These are phyloP conservation scores for Entomobrya proxima DNA, from an alignment of 2,888 invertebrate species.

Conservation along the genomic window DNA sequence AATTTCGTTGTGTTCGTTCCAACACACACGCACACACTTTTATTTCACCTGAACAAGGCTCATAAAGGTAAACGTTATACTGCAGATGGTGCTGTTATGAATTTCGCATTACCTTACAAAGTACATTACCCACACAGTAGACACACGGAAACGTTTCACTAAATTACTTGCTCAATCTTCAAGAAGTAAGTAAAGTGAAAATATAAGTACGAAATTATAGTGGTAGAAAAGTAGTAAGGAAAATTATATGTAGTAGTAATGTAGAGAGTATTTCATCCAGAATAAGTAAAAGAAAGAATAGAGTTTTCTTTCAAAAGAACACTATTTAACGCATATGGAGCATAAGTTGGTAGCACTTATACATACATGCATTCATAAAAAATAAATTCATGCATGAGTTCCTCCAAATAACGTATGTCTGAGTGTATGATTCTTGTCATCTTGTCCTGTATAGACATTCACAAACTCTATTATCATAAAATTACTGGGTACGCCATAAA, in stretches of 20 bases:
- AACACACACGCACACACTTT: neutral
- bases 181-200: constrained; percentile 22
- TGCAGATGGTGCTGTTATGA: constrained; percentile 11
- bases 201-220: neutral
- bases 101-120: constrained; percentile 47
- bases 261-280: constrained; percentile 9
- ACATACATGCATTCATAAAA: neutral
- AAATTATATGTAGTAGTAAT: neutral
- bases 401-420: neutral
- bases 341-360: neutral
- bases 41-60: constrained; percentile 2
- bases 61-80: constrained; percentile 3
- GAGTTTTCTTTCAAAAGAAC: neutral
- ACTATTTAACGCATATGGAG: neutral
- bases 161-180: constrained; percentile 35
- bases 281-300: neutral
- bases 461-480: neutral
- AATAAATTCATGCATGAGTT: constrained; percentile 12
- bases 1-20: neutral
- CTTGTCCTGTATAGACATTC: neutral
- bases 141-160: neutral
- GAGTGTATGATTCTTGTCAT: neutral
- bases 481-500: neutral
- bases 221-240: neutral
- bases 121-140: neutral